A percentile compares a stretch with the other conserved stretches of the same genome.
These are phyloP conservation scores for Scolopax bukidnonensis DNA, from an alignment of 2,797 vertebrate genomes.

Conservation along the genomic window DNA sequence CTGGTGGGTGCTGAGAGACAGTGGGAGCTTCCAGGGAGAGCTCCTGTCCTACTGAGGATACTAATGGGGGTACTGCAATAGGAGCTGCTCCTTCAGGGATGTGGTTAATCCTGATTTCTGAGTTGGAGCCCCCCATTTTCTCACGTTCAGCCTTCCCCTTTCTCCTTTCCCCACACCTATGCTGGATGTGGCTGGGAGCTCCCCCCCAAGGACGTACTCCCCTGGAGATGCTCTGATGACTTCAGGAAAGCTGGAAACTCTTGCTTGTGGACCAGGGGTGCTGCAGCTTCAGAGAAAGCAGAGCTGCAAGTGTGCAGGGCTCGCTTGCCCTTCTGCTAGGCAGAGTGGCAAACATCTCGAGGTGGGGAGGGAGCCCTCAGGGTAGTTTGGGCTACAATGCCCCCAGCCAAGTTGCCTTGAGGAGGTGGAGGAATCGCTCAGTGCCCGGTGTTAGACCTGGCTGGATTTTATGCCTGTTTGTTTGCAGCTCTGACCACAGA, in stretches of 20 bases:
- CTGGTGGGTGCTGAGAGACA: neutral
- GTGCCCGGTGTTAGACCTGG: neutral
- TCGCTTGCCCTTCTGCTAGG: neutral
- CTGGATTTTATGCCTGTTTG: neutral
- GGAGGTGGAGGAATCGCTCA: neutral
- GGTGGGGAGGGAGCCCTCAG: neutral
- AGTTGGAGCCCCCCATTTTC: neutral
- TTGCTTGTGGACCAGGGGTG: neutral
- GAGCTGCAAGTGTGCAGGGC: neutral
- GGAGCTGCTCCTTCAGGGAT: neutral
- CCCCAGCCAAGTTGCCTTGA: neutral
- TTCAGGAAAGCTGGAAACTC: neutral
- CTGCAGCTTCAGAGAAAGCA: neutral
- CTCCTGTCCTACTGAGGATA: neutral
- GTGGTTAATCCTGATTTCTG: neutral
- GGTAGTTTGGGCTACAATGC: neutral
- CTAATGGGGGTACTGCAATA: neutral
- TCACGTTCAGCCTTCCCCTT: neutral
- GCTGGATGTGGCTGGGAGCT: neutral
- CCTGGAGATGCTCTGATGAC: neutral
- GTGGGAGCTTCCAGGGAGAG: neutral
- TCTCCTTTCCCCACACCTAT: neutral
- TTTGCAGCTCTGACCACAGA: neutral
- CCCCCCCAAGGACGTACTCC: neutral
- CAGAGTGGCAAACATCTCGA: rapidly evolving